A percentile compares a stretch with the other conserved stretches of the same genome.
phyloP scores from a whole-genome alignment of 2,113 vertebrate species.

The Bungarus multicinctus region DNA sequence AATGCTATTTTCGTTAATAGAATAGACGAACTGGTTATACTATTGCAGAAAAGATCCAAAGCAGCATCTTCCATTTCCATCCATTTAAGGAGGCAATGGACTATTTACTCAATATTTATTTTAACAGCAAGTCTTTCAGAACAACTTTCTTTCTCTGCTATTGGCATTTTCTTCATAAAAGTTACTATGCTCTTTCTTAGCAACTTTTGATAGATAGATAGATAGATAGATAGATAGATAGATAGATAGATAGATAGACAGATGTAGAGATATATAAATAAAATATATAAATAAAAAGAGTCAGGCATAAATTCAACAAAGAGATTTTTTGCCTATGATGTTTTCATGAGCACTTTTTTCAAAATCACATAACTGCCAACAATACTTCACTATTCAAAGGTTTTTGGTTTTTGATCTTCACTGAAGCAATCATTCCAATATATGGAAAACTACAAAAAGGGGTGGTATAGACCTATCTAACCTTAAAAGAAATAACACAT shows the following conservation, averaged over 20 bases:
- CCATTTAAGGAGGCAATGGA: not conserved
- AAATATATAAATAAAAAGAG: too few species aligned
- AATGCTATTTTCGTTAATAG: not conserved
- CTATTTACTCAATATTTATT: not conserved
- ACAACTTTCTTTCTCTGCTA: constrained; percentile 9
- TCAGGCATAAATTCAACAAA: constrained; percentile 19
- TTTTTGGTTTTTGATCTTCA: not conserved
- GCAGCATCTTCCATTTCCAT: constrained; percentile 30
- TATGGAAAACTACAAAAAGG: not conserved
- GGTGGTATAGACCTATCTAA: not conserved
- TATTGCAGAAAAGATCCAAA: constrained; percentile 1
- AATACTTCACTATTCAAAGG: constrained; percentile 23
- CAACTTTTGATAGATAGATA: not conserved
- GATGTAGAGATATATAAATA: too few species aligned
- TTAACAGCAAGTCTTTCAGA: not conserved
- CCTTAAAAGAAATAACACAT: not conserved
- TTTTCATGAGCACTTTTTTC: constrained; percentile 18
- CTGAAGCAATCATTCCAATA: constrained; percentile 16
- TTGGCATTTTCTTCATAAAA: constrained; percentile 10
- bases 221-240: too few species aligned
- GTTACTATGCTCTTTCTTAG: not conserved
- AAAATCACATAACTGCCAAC: not conserved
- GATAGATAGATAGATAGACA: too few species aligned
- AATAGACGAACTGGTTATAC: not conserved
- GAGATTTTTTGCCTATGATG: constrained; percentile 31